A percentile compares a stretch with the other conserved stretches of the same genome.
Conservation (phyloP, 2,888 invertebrate genomes). For the Dugesia japonica region DNA sequence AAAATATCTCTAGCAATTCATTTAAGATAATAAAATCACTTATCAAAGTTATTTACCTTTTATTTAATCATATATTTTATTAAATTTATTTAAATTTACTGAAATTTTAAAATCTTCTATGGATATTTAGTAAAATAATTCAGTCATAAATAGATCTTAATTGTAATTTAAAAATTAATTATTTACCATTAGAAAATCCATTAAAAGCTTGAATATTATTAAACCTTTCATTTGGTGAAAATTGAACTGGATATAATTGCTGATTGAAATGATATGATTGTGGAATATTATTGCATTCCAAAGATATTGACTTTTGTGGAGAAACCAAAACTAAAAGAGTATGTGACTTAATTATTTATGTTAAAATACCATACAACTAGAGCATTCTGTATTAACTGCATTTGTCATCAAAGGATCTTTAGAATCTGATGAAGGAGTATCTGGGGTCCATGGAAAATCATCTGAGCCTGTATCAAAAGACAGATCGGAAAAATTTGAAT, state of each 20-base stretch:
- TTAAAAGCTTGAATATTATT: not conserved
- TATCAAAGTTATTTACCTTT: no score
- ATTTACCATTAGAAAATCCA: not conserved
- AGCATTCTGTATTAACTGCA: not conserved
- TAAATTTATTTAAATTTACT: no score
- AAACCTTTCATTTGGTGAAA: not conserved
- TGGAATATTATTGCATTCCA: not conserved
- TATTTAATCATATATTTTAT: no score
- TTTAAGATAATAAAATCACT: no score
- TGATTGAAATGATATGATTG: not conserved
- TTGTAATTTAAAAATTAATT: not conserved
- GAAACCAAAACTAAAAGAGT: not conserved
- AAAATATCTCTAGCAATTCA: no score
- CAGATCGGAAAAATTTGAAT: not conserved
- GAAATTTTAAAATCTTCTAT: no score
- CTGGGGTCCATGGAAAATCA: not conserved
- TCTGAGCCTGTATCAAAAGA: slow-evolving; percentile 11
- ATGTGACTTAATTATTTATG: not conserved
- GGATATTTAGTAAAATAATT: no score
- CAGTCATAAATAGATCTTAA: no score
- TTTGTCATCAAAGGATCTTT: slow-evolving; percentile 20
- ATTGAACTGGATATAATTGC: not conserved
- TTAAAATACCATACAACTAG: not conserved
- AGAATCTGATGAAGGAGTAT: not conserved
- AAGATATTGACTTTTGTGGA: not conserved